Percentiles rank a stretch among this genome's conserved stretches.
Conservation (phyloP, 1,140 invertebrate genomes). For the Melipona quadrifasciata region DNA sequence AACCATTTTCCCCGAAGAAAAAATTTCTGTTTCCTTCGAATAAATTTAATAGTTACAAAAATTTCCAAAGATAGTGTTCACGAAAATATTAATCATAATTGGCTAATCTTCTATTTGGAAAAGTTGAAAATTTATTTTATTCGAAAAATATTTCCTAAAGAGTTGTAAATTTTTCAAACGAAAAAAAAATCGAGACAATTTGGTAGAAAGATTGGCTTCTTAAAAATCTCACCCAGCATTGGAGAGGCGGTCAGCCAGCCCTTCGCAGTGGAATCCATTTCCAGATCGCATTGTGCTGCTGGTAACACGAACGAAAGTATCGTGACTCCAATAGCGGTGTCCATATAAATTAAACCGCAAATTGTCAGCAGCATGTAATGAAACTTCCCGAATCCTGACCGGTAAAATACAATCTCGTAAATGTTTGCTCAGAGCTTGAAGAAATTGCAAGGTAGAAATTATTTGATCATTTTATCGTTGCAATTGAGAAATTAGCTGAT, state of each 20-base stretch:
- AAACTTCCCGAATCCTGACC: slow-evolving; percentile 90
- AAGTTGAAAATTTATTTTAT: no score
- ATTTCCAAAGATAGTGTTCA: no score
- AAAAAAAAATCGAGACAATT: background rate
- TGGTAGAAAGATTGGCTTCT: background rate
- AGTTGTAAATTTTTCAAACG: background rate
- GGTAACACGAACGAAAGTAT: slow-evolving; percentile 91
- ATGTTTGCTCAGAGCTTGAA: background rate
- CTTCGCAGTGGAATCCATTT: slow-evolving; percentile 88
- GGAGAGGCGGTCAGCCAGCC: slow-evolving; percentile 89
- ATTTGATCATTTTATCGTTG: background rate
- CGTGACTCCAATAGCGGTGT: slow-evolving; percentile 92
- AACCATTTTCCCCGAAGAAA: no score
- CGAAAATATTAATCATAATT: no score
- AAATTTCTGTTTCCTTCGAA: no score
- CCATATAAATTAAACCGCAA: slow-evolving; percentile 88
- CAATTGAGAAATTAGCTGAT: background rate
- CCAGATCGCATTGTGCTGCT: slow-evolving; percentile 88
- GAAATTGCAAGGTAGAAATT: background rate
- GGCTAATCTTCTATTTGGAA: no score
- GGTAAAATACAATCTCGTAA: background rate
- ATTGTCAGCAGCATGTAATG: slow-evolving; percentile 87
- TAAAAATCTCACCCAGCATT: slow-evolving; percentile 84
- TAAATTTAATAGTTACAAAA: no score
- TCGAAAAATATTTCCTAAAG: no score